phyloP scores from a whole-genome alignment of 2,797 vertebrate species.

The Notoglanidium macrostoma region DNA sequence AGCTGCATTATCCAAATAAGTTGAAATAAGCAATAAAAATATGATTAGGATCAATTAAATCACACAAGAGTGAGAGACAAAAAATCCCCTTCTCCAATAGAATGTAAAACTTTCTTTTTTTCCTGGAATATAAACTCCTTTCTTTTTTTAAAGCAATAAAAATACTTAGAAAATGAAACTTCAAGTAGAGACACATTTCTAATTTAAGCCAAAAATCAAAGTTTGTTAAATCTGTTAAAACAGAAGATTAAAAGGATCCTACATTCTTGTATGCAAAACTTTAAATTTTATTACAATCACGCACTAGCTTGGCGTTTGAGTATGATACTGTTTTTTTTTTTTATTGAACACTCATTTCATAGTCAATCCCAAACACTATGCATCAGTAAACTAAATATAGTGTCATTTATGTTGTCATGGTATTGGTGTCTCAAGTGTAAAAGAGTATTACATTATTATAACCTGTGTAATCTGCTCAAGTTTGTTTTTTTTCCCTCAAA shows the following conservation, averaged over 20 bases:
- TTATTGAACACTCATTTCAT: slow-evolving; percentile 37
- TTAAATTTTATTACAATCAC: slow-evolving; percentile 30
- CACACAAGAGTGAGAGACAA: slow-evolving; percentile 68
- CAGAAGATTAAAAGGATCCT: slow-evolving; percentile 1
- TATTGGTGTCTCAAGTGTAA: slow-evolving; percentile 31
- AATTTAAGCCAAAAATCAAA: slow-evolving; percentile 59
- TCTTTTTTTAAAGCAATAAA: slow-evolving; percentile 54
- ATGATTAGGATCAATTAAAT: slow-evolving; percentile 70
- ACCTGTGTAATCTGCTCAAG: background rate
- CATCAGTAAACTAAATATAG: slow-evolving; percentile 44
- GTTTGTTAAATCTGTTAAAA: slow-evolving; percentile 28
- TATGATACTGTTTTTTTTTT: slow-evolving; percentile 7
- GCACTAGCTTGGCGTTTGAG: slow-evolving; percentile 28
- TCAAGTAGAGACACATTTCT: slow-evolving; percentile 57
- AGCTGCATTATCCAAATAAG: slow-evolving; percentile 37
- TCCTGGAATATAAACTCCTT: slow-evolving; percentile 61
- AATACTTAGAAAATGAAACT: slow-evolving; percentile 57
- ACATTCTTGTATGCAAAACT: background rate
- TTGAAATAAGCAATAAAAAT: slow-evolving; percentile 65
- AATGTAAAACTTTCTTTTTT: slow-evolving; percentile 60
- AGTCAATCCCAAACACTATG: slow-evolving; percentile 40
- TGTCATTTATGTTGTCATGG: slow-evolving; percentile 19
- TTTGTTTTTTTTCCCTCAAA: background rate
- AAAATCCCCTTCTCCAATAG: slow-evolving; percentile 64
- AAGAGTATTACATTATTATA: background rate